Evolutionary conservation across 2,113 vertebrate species (phyloP), one percentile per base, ranked within the genome.

Genomic region (Atractosteus spatula): DNA sequence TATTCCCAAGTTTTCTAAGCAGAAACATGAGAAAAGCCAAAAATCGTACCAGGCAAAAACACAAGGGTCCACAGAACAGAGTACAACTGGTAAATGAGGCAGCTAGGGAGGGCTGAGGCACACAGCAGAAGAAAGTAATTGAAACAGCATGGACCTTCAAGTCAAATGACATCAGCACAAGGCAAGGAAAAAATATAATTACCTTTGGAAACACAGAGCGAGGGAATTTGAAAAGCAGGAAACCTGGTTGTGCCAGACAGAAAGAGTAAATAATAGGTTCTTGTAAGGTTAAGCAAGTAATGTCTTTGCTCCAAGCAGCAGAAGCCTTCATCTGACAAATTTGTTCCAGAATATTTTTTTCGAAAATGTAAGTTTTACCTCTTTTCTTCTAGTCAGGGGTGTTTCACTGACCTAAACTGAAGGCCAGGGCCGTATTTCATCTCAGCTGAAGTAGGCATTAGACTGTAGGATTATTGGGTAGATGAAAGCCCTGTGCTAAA

Each of bases 101-200:
- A 14, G 57, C 57, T n/a, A 59, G 4, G 57, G 57, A 59, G n/a
- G 1, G 57, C 57, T 59, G 12, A 59, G n/a, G 57, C 57, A 59
- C 12, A 16, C 57, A n/a, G 57, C 57, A 59, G 12, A 13, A 59
- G n/a, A 59, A 59, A 59, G 2, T 13, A 59, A 59, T 59, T 59
- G 57, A 59, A 59, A 59, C 57, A 59, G 57, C 57, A 59, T n/a
- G 57, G 57, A 59, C 57, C 57, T 59, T 59, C n/a, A 59, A n/a
- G 57, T 59, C 57, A 59, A 59, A 16, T 59, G 57, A 59, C 57
- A 59, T 59, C 57, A 59, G 57, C 7, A 59, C 10, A 59, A 59
- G 14, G 57, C 11, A 13, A 59, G 5, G 8, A 59, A n/a, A 16
- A 59, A 59, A 59, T 59, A 59, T 59, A 59, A 59, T 59, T 59